Percentiles rank a stretch among this genome's conserved stretches.
Evolutionary conservation across 2,888 invertebrate genomes (phyloP).

Genomic region (Ophion slaviceki): DNA sequence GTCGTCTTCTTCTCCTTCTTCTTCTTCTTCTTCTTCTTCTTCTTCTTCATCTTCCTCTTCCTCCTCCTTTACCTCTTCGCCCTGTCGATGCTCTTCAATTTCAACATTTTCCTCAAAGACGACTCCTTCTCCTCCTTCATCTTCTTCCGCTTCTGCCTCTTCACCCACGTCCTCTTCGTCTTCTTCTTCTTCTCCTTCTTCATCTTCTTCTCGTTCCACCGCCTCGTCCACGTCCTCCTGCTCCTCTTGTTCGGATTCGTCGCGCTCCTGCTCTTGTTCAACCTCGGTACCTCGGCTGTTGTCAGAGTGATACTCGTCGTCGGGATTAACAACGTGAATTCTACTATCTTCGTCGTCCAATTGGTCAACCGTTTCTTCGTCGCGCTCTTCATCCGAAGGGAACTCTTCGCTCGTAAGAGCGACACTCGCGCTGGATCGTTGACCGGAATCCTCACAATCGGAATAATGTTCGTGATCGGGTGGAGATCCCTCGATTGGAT

Average conservation of each 20-base stretch:
- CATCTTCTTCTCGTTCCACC: conserved; percentile 64
- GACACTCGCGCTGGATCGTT: conserved; percentile 50
- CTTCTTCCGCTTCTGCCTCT: conserved; percentile 49
- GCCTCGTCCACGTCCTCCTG: conserved; percentile 54
- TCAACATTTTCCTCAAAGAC: conserved; percentile 48
- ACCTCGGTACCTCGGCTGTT: conserved; percentile 66
- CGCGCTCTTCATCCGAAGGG: conserved; percentile 67
- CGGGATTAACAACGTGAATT: conserved; percentile 63
- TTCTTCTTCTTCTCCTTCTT: conserved; percentile 61
- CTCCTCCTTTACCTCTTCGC: conserved; percentile 54
- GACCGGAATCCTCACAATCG: conserved; percentile 32
- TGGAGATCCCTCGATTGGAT: neutral
- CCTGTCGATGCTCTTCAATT: conserved; percentile 51
- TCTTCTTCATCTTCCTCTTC: conserved; percentile 35
- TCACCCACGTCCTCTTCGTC: conserved; percentile 52
- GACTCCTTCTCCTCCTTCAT: conserved; percentile 66
- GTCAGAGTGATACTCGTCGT: conserved; percentile 65
- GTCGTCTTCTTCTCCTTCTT: conserved; percentile 52
- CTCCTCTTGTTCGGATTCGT: conserved; percentile 52
- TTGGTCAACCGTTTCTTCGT: conserved; percentile 68
- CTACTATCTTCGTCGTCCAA: conserved; percentile 69
- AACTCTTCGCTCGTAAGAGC: conserved; percentile 50
- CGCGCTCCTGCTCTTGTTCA: conserved; percentile 50
- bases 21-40: conserved; percentile 48
- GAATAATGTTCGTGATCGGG: conserved; percentile 30